phyloP scores from a whole-genome alignment of 2,797 vertebrate species.

The Poliocrania exsul region DNA sequence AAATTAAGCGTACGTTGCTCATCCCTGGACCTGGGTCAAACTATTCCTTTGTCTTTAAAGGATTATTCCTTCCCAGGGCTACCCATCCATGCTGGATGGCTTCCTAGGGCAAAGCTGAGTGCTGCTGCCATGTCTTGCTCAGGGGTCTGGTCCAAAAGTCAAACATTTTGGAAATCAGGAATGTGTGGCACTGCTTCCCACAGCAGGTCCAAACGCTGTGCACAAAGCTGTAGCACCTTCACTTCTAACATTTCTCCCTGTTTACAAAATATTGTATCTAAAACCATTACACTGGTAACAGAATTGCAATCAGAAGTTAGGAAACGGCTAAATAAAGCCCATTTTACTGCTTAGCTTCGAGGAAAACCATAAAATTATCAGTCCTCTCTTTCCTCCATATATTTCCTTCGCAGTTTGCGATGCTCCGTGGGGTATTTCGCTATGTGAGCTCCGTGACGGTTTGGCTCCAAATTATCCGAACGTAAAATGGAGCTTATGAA shows the following conservation, averaged over 20 bases:
- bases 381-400: conserved; percentile 16
- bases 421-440: conserved; percentile 39
- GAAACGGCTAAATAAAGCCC: conserved; percentile 35
- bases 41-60: neutral
- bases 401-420: conserved; percentile 32
- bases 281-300: neutral
- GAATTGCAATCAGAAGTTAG: conserved; percentile 20
- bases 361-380: conserved; percentile 57
- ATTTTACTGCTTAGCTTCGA: conserved; percentile 41
- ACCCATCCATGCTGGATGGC: neutral
- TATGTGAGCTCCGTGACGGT: conserved; percentile 33
- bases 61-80: neutral
- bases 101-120: neutral
- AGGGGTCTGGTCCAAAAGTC: neutral
- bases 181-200: neutral
- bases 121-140: neutral
- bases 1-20: neutral
- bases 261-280: neutral
- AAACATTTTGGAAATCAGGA: neutral
- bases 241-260: neutral
- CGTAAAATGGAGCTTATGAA: conserved; percentile 59
- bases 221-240: neutral
- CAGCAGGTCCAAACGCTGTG: accelerated
- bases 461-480: conserved; percentile 54
- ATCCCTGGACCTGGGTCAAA: neutral